Percentiles rank a stretch among this genome's conserved stretches.
Conservation (phyloP, 2,797 vertebrate genomes). For the Tenualosa ilisha region DNA sequence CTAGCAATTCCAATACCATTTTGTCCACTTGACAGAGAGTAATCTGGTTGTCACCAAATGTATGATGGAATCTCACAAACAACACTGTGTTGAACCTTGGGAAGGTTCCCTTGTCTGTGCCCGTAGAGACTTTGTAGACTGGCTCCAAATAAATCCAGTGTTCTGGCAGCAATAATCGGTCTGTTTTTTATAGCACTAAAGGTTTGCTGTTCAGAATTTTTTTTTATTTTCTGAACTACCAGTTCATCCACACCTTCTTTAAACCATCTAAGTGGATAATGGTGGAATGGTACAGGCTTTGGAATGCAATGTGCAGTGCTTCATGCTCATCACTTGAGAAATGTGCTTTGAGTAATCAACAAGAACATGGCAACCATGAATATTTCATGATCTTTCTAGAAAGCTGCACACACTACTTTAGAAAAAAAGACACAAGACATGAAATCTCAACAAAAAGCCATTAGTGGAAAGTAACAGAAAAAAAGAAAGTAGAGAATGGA, state of each 20-base stretch:
- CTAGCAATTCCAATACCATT: slow-evolving; percentile 62
- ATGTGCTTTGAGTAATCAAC: slow-evolving; percentile 26
- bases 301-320: background rate
- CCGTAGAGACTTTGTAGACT: background rate
- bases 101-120: background rate
- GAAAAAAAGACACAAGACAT: background rate
- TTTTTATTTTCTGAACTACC: background rate
- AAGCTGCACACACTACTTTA: background rate
- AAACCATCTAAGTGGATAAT: background rate
- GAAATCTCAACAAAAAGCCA: background rate
- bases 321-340: background rate
- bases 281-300: background rate
- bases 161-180: background rate
- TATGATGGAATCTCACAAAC: background rate
- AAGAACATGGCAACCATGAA: slow-evolving; percentile 12
- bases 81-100: background rate
- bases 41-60: slow-evolving; percentile 44
- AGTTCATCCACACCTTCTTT: background rate
- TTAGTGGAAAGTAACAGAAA: background rate
- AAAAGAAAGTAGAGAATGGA: background rate
- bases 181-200: background rate
- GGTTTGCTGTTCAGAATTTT: background rate
- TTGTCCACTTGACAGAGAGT: slow-evolving; percentile 51
- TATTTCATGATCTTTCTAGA: slow-evolving; percentile 26
- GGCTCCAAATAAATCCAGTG: background rate